Conservation (phyloP, 1,140 invertebrate genomes). For the Ceratosolen fusciceps region DNA sequence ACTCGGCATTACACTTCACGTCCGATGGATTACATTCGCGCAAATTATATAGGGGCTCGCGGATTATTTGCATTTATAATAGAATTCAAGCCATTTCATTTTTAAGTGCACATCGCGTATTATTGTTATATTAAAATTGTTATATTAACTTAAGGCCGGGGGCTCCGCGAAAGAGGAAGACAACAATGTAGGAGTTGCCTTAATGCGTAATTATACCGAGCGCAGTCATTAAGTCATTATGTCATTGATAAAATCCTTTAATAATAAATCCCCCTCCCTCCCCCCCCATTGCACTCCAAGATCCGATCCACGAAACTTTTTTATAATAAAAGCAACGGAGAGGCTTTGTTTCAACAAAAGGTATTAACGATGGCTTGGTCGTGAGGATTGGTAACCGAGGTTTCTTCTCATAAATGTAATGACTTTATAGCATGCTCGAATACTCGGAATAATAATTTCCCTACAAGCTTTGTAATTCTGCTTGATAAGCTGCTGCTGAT, state of each 20-base stretch:
- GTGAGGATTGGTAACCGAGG: too few species aligned
- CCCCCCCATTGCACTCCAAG: too few species aligned
- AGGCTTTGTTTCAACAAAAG: too few species aligned
- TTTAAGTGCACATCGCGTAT: not conserved
- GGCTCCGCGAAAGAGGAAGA: too few species aligned
- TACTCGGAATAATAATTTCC: too few species aligned
- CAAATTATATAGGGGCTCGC: not conserved
- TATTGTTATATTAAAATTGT: not conserved
- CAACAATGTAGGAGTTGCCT: not conserved
- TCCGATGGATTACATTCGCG: not conserved
- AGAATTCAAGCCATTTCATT: not conserved
- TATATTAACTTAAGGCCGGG: not conserved
- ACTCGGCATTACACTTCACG: not conserved
- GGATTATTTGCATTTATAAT: not conserved
- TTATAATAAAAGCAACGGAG: too few species aligned
- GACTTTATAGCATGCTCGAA: not conserved
- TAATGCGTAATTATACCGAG: not conserved
- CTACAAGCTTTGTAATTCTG: too few species aligned
- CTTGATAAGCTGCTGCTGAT: too few species aligned
- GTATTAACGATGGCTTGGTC: too few species aligned
- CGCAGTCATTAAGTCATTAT: not conserved
- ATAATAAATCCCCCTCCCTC: too few species aligned
- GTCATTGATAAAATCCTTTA: not conserved
- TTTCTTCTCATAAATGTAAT: too few species aligned
- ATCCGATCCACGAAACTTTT: too few species aligned